These are phyloP conservation scores for Ptilonorhynchus violaceus DNA, from an alignment of 2,113 vertebrate species.

Conservation along the genomic window DNA sequence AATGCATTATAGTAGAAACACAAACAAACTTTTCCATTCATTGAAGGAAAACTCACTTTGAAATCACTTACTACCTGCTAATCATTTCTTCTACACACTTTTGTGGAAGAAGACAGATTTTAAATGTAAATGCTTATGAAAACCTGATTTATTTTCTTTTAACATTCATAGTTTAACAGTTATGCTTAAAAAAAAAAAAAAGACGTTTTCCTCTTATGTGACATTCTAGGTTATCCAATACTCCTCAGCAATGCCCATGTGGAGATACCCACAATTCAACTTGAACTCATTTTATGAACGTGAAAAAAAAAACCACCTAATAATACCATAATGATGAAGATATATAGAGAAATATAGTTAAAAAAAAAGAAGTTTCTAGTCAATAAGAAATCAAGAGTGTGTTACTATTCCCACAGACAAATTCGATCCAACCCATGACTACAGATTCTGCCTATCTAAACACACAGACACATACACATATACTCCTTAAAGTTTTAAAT, in stretches of 20 bases:
- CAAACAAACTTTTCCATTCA: background rate
- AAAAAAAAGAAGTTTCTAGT: background rate
- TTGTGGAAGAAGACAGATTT: background rate
- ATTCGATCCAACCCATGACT: background rate
- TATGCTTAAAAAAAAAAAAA: background rate
- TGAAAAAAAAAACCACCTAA: background rate
- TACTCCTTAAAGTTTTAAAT: background rate
- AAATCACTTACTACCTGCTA: background rate
- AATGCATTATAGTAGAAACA: background rate
- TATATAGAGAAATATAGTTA: background rate
- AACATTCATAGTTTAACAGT: background rate
- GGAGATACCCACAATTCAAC: background rate
- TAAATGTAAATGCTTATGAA: background rate
- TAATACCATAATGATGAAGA: background rate
- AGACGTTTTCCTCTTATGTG: background rate
- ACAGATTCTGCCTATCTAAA: background rate
- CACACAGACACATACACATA: background rate
- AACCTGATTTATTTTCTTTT: background rate
- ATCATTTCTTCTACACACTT: background rate
- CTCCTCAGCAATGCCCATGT: background rate
- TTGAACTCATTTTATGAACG: background rate
- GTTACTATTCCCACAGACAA: background rate
- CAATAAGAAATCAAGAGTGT: background rate
- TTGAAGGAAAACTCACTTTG: background rate
- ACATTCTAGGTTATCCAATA: background rate